Percentiles rank a stretch among this genome's conserved stretches.
Conservation (phyloP, 2,113 vertebrate genomes). For the Thymallus thymallus region DNA sequence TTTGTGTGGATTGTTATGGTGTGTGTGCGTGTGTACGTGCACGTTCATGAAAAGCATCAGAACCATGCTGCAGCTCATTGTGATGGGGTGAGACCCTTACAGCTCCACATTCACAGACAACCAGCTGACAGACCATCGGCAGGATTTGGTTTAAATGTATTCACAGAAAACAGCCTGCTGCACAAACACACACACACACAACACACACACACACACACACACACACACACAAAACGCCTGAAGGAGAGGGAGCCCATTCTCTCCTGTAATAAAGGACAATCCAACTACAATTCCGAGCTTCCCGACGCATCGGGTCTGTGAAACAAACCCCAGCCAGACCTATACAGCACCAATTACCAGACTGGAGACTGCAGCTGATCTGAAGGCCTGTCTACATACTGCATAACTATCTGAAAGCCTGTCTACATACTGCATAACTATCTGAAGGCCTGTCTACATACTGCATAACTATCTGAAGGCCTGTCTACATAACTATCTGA, state of each 20-base stretch:
- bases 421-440: neutral
- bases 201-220: neutral
- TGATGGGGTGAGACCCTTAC: neutral
- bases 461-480: no score
- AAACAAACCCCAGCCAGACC: neutral
- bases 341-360: conserved; percentile 11
- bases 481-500: no score
- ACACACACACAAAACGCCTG: neutral
- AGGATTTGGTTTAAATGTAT: neutral
- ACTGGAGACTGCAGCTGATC: conserved; percentile 1
- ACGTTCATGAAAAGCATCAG: neutral
- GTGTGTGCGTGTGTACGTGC: neutral
- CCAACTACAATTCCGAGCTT: conserved; percentile 1
- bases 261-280: conserved; percentile 10
- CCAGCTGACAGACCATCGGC: neutral
- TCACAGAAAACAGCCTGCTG: neutral
- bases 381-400: conserved; percentile 7
- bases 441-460: conserved; percentile 9
- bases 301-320: neutral
- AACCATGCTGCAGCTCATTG: neutral
- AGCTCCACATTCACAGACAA: neutral
- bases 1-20: neutral
- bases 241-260: conserved; percentile 5
- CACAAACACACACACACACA: neutral
- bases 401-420: neutral